Evolutionary conservation across 2,797 vertebrate genomes (phyloP).

Genomic region (Acipenser ruthenus): DNA sequence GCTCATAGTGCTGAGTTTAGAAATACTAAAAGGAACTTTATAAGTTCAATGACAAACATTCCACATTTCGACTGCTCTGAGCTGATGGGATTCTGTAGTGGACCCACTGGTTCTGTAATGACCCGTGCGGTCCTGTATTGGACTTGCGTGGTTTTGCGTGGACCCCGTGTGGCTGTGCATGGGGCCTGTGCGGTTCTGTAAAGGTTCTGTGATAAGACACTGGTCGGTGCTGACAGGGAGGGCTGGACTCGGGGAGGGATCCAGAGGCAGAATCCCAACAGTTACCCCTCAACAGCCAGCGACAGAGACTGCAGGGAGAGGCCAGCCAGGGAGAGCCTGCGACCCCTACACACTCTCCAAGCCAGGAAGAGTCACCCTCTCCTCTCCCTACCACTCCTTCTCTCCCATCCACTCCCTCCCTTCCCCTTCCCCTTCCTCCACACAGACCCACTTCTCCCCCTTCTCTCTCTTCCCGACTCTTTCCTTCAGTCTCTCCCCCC

Average conservation of each 20-base stretch:
- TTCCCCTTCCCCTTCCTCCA: background rate
- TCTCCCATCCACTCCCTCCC: background rate
- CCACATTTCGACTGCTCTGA: no score
- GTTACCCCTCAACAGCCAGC: constrained; percentile 42
- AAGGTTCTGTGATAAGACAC: constrained; percentile 48
- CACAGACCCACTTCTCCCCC: background rate
- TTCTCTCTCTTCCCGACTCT: background rate
- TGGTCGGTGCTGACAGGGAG: constrained; percentile 18
- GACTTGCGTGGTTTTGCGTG: no score
- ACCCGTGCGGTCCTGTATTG: no score
- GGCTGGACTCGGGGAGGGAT: constrained; percentile 12
- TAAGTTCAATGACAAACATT: no score
- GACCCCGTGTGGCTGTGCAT: no score
- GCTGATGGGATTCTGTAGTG: no score
- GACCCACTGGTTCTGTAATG: no score
- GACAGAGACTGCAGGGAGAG: constrained; percentile 61
- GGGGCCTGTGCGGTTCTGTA: no score
- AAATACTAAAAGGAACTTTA: no score
- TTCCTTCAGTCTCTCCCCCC: no score
- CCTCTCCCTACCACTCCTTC: constrained; percentile 12
- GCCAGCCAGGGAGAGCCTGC: constrained; percentile 61
- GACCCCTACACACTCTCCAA: constrained; percentile 39
- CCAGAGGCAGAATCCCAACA: constrained; percentile 16
- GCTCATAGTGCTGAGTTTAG: no score
- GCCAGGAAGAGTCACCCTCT: constrained; percentile 26